phyloP scores from a whole-genome alignment of 1,140 invertebrate species.

The Bradynema listronoti region DNA sequence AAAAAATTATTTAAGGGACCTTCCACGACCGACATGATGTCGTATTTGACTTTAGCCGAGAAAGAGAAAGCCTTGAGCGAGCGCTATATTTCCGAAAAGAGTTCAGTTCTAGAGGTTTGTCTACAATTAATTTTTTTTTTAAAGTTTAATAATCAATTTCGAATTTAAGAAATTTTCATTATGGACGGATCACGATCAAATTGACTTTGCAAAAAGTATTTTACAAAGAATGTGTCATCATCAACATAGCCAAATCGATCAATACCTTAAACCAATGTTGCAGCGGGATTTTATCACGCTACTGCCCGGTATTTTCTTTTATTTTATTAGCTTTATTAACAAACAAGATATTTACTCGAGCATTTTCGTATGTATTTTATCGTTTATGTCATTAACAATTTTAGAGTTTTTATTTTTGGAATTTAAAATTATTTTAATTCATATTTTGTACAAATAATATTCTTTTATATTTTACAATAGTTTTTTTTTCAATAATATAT shows the following conservation, averaged over 20 bases:
- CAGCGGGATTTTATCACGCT: conserved; percentile 96
- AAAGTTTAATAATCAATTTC: background rate
- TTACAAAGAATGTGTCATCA: conserved; percentile 94
- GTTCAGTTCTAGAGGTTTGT: conserved; percentile 28
- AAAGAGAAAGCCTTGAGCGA: conserved; percentile 34
- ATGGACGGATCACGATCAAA: conserved; percentile 66
- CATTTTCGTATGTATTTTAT: no score
- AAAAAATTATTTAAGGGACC: no score
- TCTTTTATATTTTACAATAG: no score
- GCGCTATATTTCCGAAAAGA: conserved; percentile 25
- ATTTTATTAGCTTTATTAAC: no score
- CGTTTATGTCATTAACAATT: no score
- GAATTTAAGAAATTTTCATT: conserved; percentile 36
- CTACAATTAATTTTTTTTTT: background rate
- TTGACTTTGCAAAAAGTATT: conserved; percentile 89
- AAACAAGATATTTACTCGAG: no score
- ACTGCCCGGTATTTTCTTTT: conserved; percentile 65
- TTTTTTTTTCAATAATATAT: no score
- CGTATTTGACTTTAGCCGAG: conserved; percentile 30
- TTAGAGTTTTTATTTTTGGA: no score
- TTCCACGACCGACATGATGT: conserved; percentile 32
- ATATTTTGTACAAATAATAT: no score
- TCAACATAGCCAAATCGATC: conserved; percentile 95
- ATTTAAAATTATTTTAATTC: no score
- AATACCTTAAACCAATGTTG: conserved; percentile 93